Conservation (phyloP, 2,888 invertebrate genomes). For the Ecliptopera silaceata region DNA sequence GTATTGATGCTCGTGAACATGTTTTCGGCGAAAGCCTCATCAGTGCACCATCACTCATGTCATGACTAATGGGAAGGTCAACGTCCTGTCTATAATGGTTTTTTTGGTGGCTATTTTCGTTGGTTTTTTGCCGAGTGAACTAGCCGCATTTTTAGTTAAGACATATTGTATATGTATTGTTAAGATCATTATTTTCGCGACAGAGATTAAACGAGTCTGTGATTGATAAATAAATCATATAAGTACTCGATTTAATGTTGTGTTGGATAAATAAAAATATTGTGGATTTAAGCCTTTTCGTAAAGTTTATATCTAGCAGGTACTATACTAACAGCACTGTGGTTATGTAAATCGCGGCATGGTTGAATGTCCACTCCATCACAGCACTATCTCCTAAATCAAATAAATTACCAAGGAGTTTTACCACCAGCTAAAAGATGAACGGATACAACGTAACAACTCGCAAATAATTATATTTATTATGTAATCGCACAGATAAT, state of each 20-base stretch:
- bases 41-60: slow-evolving; percentile 37
- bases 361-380: slow-evolving; percentile 20
- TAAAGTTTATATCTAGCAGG: background rate
- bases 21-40: slow-evolving; percentile 41
- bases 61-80: slow-evolving; percentile 43
- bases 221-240: slow-evolving; percentile 6
- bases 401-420: slow-evolving; percentile 15
- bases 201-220: slow-evolving; percentile 25
- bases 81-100: slow-evolving; percentile 35
- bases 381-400: slow-evolving; percentile 17
- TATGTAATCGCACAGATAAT: slow-evolving; percentile 27
- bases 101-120: slow-evolving; percentile 34
- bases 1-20: slow-evolving; percentile 30
- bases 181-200: slow-evolving; percentile 32
- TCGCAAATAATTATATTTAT: slow-evolving; percentile 34
- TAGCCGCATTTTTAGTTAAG: slow-evolving; percentile 38
- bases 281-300: no score
- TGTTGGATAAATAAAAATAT: no score
- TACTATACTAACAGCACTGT: background rate
- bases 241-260: background rate
- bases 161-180: slow-evolving; percentile 29
- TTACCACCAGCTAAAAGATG: slow-evolving; percentile 20
- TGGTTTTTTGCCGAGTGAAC: slow-evolving; percentile 36
- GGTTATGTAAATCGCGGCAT: slow-evolving; percentile 13
- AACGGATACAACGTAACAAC: slow-evolving; percentile 19